Evolutionary conservation across 2,888 invertebrate species (phyloP).

Genomic region (Calliopum simillimum): DNA sequence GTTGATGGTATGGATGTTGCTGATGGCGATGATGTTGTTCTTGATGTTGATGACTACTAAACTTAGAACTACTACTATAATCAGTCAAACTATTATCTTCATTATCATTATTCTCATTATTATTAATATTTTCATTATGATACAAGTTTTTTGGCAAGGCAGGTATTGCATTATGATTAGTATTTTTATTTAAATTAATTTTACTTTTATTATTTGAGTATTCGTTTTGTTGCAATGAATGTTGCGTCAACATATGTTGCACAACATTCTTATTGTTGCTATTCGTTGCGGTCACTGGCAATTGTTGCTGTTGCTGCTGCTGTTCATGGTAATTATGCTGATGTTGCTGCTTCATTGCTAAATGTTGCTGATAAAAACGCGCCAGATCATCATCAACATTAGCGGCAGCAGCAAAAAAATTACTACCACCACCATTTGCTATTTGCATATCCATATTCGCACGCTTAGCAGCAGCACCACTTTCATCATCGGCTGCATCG

Average conservation of each 20-base stretch:
- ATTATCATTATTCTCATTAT: constrained; percentile 37
- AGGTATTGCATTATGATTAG: constrained; percentile 63
- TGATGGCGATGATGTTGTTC: constrained; percentile 42
- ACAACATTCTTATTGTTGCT: constrained; percentile 33
- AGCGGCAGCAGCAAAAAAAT: not conserved
- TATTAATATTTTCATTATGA: constrained; percentile 45
- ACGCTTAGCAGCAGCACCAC: constrained; percentile 20
- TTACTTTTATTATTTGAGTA: constrained; percentile 60
- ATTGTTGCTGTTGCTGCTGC: constrained; percentile 22
- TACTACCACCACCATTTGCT: constrained; percentile 38
- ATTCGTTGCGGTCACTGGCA: constrained; percentile 37
- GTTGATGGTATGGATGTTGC: constrained; percentile 20
- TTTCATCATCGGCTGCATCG: constrained; percentile 12
- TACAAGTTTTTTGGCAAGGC: constrained; percentile 67
- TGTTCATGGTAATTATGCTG: constrained; percentile 14
- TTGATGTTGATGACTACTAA: constrained; percentile 57
- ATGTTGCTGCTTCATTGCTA: constrained; percentile 22
- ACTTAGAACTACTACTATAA: constrained; percentile 61
- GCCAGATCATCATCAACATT: not conserved
- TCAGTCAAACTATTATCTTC: constrained; percentile 59
- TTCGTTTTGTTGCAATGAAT: constrained; percentile 55
- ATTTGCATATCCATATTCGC: constrained; percentile 57
- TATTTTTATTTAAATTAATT: constrained; percentile 41
- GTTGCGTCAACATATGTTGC: constrained; percentile 34
- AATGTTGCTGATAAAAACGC: constrained; percentile 33